A percentile compares a stretch with the other conserved stretches of the same genome.
phyloP scores from a whole-genome alignment of 1,140 invertebrate genomes.

The Drosophila pallidifrons region DNA sequence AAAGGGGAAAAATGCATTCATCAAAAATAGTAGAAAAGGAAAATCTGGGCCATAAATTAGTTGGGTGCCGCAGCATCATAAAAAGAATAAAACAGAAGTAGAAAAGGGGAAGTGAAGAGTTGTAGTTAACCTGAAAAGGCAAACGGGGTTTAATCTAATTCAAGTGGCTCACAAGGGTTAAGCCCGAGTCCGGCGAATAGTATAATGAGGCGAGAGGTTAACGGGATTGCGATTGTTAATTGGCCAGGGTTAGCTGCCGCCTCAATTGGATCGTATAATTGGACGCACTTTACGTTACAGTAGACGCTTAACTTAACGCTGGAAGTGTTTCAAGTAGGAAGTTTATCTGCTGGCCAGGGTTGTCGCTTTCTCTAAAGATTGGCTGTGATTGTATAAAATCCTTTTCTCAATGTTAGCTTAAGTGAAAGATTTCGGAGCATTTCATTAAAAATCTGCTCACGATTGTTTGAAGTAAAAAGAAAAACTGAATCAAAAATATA shows the following conservation, averaged over 20 bases:
- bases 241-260: constrained; percentile 29
- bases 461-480: too few relatives aligned
- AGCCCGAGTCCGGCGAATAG: constrained; percentile 7
- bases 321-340: background rate
- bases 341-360: background rate
- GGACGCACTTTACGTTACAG: constrained; percentile 17
- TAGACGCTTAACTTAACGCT: background rate
- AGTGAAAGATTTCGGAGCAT: too few relatives aligned
- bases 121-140: constrained; percentile 22
- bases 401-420: too few relatives aligned
- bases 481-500: too few relatives aligned
- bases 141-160: constrained; percentile 76
- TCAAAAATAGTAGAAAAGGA: constrained; percentile 50
- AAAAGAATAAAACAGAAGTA: constrained; percentile 40
- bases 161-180: constrained; percentile 60
- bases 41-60: constrained; percentile 76
- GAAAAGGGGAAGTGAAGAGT: constrained; percentile 10
- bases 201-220: constrained; percentile 44
- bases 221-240: constrained; percentile 37
- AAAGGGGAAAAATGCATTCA: constrained; percentile 59
- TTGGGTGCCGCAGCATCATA: constrained; percentile 43
- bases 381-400: too few relatives aligned
- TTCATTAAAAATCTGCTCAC: too few relatives aligned
- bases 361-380: background rate
- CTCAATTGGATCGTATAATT: constrained; percentile 56